These are phyloP conservation scores for Pachycephala philippinensis DNA, from an alignment of 2,113 vertebrate species.

Conservation along the genomic window DNA sequence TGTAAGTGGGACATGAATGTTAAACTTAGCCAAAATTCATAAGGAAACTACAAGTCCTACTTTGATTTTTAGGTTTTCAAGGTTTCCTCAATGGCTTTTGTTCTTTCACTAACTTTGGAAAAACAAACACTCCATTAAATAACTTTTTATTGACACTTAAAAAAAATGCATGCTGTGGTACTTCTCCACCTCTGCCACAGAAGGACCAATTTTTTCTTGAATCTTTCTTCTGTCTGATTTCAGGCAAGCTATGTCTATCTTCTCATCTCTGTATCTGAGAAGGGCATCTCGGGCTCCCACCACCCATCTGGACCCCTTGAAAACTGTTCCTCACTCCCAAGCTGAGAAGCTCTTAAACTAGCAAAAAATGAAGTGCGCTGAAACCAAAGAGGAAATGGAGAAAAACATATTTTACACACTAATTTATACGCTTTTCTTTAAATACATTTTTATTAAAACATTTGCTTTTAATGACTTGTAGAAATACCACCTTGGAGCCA, in stretches of 20 bases:
- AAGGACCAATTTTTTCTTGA: neutral
- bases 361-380: neutral
- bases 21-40: neutral
- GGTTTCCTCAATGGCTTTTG: neutral
- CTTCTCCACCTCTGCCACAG: neutral
- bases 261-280: neutral
- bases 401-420: neutral
- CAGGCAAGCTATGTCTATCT: neutral
- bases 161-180: neutral
- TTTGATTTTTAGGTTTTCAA: neutral
- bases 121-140: neutral
- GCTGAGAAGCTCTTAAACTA: neutral
- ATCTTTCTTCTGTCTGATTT: neutral
- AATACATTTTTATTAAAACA: slow-evolving; percentile 71
- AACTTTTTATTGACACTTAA: neutral
- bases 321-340: neutral
- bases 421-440: neutral
- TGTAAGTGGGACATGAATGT: neutral
- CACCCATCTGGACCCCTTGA: neutral
- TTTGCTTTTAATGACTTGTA: slow-evolving; percentile 50
- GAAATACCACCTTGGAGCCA: slow-evolving; percentile 48
- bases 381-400: neutral
- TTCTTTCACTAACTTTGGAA: neutral
- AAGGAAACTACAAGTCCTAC: neutral
- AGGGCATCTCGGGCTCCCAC: neutral